Evolutionary conservation across 2,797 vertebrate species (phyloP).

Genomic region (Pseudopleuronectes americanus): DNA sequence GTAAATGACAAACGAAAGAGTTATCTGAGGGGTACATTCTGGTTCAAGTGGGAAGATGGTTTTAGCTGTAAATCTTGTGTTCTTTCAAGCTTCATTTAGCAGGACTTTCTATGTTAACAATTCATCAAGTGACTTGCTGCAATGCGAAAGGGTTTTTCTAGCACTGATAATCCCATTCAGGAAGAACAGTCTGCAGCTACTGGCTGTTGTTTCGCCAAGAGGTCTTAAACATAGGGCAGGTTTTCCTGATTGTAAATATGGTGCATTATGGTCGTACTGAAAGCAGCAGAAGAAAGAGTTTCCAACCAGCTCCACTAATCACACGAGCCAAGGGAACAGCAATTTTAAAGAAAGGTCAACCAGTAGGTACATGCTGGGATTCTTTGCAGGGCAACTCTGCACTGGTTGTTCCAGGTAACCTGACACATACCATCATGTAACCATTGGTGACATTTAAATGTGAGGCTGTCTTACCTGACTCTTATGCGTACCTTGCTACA

Average conservation of each 20-base stretch:
- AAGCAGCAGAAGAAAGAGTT: slow-evolving; percentile 2
- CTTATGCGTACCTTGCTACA: slow-evolving; percentile 50
- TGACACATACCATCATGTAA: slow-evolving; percentile 52
- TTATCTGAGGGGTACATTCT: too few relatives aligned
- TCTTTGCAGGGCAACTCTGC: slow-evolving; percentile 25
- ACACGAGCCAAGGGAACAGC: slow-evolving; percentile 24
- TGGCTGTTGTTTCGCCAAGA: background rate
- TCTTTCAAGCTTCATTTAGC: too few relatives aligned
- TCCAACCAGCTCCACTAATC: slow-evolving; percentile 21
- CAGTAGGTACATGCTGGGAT: slow-evolving; percentile 29
- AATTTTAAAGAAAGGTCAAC: slow-evolving; percentile 65
- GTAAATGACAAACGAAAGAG: too few relatives aligned
- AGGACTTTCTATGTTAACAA: too few relatives aligned
- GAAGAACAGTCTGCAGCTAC: background rate
- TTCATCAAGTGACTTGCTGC: too few relatives aligned
- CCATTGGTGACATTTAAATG: slow-evolving; percentile 79
- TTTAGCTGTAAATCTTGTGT: too few relatives aligned
- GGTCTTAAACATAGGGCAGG: background rate
- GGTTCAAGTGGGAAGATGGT: too few relatives aligned
- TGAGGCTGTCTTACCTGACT: slow-evolving; percentile 58
- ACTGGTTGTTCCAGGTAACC: slow-evolving; percentile 53
- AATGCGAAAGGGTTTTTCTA: too few relatives aligned
- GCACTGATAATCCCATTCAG: background rate
- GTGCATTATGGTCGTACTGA: background rate
- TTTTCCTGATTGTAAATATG: background rate